Conservation (phyloP, 1,140 invertebrate genomes). For the Orussus abietinus region DNA sequence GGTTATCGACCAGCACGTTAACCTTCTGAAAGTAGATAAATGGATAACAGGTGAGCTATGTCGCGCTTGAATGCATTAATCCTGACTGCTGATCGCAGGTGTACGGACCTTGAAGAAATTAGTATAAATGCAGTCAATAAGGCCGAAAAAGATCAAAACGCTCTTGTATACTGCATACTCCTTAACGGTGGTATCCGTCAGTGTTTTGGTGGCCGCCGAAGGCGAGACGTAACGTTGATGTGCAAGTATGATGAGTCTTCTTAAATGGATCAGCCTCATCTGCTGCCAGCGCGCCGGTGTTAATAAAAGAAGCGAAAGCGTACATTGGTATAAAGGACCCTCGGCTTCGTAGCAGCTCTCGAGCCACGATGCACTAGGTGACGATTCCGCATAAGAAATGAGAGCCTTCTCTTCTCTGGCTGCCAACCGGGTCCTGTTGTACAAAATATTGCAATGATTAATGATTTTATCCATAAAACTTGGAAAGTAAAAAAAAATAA, state of each 20-base stretch:
- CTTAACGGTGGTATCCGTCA: conserved; percentile 57
- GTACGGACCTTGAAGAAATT: conserved; percentile 68
- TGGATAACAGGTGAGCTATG: neutral
- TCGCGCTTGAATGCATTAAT: no score
- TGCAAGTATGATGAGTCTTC: conserved; percentile 72
- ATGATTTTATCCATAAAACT: neutral
- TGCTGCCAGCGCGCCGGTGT: conserved; percentile 68
- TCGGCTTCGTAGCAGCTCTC: conserved; percentile 86
- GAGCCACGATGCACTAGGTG: conserved; percentile 60
- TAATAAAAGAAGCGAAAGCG: conserved; percentile 75
- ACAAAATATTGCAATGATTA: conserved; percentile 20
- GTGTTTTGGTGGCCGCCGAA: conserved; percentile 53
- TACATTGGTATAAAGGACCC: conserved; percentile 81
- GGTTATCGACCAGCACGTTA: conserved; percentile 66
- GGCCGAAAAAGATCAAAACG: conserved; percentile 78
- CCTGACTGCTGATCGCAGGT: conserved; percentile 2
- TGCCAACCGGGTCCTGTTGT: conserved; percentile 68
- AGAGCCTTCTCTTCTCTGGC: conserved; percentile 71
- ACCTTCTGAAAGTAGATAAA: conserved; percentile 62
- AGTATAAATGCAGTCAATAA: conserved; percentile 73
- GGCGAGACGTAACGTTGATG: conserved; percentile 69
- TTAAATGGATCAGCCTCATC: conserved; percentile 67
- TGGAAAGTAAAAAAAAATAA: no score
- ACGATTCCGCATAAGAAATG: conserved; percentile 63
- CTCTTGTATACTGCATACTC: conserved; percentile 83